A percentile compares a stretch with the other conserved stretches of the same genome.
These are phyloP conservation scores for Heterohyrax brucei DNA, from an alignment of 2,797 vertebrate genomes.

Conservation along the genomic window DNA sequence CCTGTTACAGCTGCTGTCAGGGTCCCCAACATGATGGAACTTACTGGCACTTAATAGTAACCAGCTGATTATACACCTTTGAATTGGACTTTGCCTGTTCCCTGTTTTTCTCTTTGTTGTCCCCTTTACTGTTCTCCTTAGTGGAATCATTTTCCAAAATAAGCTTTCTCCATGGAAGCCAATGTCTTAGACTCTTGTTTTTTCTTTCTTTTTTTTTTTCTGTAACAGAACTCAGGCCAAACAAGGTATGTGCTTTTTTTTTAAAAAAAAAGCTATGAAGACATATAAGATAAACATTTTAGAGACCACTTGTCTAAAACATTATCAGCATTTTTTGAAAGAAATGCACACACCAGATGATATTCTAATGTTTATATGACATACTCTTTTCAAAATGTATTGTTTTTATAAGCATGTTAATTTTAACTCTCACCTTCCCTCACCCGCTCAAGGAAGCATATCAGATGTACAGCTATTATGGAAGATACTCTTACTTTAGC, in stretches of 20 bases:
- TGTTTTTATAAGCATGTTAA: neutral
- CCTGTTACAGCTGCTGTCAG: neutral
- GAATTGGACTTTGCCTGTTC: neutral
- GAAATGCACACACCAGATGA: neutral
- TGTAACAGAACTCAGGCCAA: neutral
- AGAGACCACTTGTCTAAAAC: neutral
- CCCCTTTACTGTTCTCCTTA: neutral
- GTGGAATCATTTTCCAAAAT: constrained; percentile 32
- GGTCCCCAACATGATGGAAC: neutral
- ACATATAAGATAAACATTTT: constrained; percentile 22
- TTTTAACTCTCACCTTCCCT: neutral
- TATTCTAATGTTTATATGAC: neutral
- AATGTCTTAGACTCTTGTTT: neutral
- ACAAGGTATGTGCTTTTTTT: neutral
- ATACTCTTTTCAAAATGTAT: neutral
- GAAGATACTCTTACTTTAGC: constrained; percentile 1
- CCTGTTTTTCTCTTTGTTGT: neutral
- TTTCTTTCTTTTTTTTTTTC: neutral
- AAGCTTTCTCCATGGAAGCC: neutral
- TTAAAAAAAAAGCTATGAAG: constrained; percentile 12
- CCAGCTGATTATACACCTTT: neutral
- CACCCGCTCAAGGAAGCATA: neutral
- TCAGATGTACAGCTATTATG: neutral
- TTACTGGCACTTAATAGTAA: neutral
- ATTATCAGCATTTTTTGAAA: neutral